Base-by-base conservation (phyloP, 1,140 invertebrate species). In the Andrena cerasifolii region DNA sequence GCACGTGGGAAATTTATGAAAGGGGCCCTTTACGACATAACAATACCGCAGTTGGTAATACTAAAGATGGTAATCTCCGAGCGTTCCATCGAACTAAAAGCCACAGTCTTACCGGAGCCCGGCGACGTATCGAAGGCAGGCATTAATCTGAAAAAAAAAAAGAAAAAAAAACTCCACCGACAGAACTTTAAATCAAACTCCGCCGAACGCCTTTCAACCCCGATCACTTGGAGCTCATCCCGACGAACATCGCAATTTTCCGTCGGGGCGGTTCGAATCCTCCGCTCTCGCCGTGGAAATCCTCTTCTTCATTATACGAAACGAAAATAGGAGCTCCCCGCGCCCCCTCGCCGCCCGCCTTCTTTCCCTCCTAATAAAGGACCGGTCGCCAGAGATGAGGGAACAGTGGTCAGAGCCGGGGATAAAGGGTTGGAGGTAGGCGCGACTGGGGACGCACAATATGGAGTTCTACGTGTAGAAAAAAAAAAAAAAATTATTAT, bases 401-500 rank as follows among this genome's bases (percentile, higher is more conserved):
- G n/a, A n/a, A n/a, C n/a, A n/a, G n/a, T n/a, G n/a, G 3, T 12
- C 18, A 16, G 3, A 14, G 67, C 51, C n/a, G 5, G 7, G 33
- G 16, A 51, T 40, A 18, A 61, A 33, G 28, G 28, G 26, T 33
- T 18, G 56, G 45, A 14, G 43, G 14, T 47, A 45, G 40, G 61
- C 40, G 7, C 24, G 61, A 45, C 18, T 18, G 24, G 24, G 8
- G 61, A n/a, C 59, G 24, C 7, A 53, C 18, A 72, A 72, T 72
- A 72, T 40, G 26, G 45, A 51, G 43, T 53, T 53, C 21, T 26
- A 10, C 18, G 14, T 1, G 26, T n/a, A n/a, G 8, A 6, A 31
- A 28, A 33, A 43, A 40, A 66, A 49, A 84, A 89, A 86, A 87
- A 86, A 86, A 78, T 88, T 85, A 89, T n/a, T 89, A 88, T 89